These are phyloP conservation scores for Parnassius glacialis DNA, from an alignment of 2,888 invertebrate species.

Conservation along the genomic window DNA sequence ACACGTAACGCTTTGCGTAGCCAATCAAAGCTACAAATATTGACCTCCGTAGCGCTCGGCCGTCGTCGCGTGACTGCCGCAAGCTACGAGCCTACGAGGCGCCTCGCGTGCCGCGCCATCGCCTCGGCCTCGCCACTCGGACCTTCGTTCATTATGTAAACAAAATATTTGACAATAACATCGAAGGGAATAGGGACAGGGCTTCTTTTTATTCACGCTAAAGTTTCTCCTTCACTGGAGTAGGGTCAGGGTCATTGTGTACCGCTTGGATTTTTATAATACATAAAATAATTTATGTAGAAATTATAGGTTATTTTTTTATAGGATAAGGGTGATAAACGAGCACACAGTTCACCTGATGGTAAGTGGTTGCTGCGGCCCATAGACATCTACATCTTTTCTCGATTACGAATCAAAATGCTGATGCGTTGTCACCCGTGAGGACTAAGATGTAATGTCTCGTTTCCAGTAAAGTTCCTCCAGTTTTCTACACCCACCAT, in stretches of 20 bases:
- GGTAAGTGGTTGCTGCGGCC: too few species aligned
- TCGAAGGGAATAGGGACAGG: conserved; percentile 47
- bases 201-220: conserved; percentile 26
- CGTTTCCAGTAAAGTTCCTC: too few species aligned
- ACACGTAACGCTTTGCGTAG: conserved; percentile 44
- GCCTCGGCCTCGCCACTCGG: conserved; percentile 39
- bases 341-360: too few species aligned
- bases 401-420: too few species aligned
- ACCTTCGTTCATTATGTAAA: conserved; percentile 67
- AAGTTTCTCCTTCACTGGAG: conserved; percentile 23
- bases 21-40: conserved; percentile 41
- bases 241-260: conserved; percentile 22
- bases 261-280: conserved; percentile 23
- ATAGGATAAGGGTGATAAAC: too few species aligned
- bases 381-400: too few species aligned
- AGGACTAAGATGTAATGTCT: too few species aligned
- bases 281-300: conserved; percentile 3
- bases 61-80: conserved; percentile 74
- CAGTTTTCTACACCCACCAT: too few species aligned
- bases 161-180: conserved; percentile 68
- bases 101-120: conserved; percentile 41
- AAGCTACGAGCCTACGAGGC: conserved; percentile 43
- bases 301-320: too few species aligned
- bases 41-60: conserved; percentile 49
- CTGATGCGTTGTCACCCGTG: too few species aligned